These are phyloP conservation scores for Lithobates pipiens DNA, from an alignment of 2,797 vertebrate genomes.

Conservation along the genomic window DNA sequence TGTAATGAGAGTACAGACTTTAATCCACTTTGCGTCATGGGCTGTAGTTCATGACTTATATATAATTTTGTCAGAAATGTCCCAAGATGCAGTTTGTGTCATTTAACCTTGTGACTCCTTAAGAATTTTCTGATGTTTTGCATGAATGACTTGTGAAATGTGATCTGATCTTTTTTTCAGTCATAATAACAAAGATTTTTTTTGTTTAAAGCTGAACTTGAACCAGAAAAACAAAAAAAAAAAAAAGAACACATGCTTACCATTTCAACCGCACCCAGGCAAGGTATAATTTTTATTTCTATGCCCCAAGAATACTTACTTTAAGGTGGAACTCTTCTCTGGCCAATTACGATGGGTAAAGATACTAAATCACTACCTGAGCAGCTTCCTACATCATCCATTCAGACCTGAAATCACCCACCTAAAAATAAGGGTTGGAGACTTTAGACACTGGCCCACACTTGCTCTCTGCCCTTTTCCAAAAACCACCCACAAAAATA, in stretches of 20 bases:
- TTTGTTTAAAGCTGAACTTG: too few relatives aligned
- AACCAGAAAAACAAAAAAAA: too few relatives aligned
- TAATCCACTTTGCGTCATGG: conserved; percentile 20
- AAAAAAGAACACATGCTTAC: neutral
- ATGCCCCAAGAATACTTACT: too few relatives aligned
- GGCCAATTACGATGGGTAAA: too few relatives aligned
- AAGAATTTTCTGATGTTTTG: neutral
- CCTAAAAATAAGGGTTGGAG: too few relatives aligned
- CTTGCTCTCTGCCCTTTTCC: too few relatives aligned
- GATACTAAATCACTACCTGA: too few relatives aligned
- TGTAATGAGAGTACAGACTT: conserved; percentile 17
- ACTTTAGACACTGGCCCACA: too few relatives aligned
- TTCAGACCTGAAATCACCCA: too few relatives aligned
- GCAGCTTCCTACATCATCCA: too few relatives aligned
- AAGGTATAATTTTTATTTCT: neutral
- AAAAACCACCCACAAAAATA: too few relatives aligned
- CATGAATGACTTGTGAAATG: neutral
- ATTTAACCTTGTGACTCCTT: neutral
- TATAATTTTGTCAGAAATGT: conserved; percentile 13
- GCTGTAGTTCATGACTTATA: neutral
- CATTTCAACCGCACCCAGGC: neutral
- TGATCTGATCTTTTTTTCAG: neutral
- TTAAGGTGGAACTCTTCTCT: too few relatives aligned
- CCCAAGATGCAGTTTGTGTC: neutral
- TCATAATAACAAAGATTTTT: neutral